Conservation (phyloP, 64 coral and sea anemone species). For the Orbicella faveolata region DNA sequence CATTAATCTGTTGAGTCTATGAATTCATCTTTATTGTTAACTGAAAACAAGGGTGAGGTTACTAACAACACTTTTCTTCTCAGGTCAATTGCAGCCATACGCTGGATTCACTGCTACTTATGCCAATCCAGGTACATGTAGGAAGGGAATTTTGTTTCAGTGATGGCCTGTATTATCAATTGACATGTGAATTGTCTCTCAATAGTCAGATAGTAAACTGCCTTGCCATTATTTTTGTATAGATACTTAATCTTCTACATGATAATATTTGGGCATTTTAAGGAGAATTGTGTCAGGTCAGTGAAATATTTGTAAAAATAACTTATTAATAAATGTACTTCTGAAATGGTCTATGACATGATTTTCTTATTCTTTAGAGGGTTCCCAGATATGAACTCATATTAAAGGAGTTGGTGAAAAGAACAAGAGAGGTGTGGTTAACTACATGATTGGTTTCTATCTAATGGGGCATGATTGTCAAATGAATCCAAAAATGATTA, state of each 20-base stretch:
- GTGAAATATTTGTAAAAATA: no score
- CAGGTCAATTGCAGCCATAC: constrained; percentile 89
- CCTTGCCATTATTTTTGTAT: background rate
- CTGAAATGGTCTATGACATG: no score
- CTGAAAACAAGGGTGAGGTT: no score
- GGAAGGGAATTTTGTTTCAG: no score
- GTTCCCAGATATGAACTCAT: constrained; percentile 96
- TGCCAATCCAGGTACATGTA: constrained; percentile 82
- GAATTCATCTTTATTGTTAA: no score
- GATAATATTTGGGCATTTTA: no score
- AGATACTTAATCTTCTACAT: background rate
- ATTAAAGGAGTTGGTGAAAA: constrained; percentile 94
- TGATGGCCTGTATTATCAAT: no score
- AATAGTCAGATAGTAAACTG: no score
- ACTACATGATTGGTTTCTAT: background rate
- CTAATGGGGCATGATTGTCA: background rate
- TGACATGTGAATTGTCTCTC: no score
- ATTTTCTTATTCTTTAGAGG: constrained; percentile 51
- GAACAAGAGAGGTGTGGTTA: constrained; percentile 71
- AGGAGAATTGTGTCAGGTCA: no score
- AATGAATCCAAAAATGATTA: background rate
- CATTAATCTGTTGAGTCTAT: no score
- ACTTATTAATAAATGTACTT: background rate
- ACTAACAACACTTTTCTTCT: background rate
- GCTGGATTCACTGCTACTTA: constrained; percentile 82